Percentiles rank a stretch among this genome's conserved stretches.
These are phyloP conservation scores for Scaeva pyrastri DNA, from an alignment of 2,888 invertebrate genomes.

Conservation along the genomic window DNA sequence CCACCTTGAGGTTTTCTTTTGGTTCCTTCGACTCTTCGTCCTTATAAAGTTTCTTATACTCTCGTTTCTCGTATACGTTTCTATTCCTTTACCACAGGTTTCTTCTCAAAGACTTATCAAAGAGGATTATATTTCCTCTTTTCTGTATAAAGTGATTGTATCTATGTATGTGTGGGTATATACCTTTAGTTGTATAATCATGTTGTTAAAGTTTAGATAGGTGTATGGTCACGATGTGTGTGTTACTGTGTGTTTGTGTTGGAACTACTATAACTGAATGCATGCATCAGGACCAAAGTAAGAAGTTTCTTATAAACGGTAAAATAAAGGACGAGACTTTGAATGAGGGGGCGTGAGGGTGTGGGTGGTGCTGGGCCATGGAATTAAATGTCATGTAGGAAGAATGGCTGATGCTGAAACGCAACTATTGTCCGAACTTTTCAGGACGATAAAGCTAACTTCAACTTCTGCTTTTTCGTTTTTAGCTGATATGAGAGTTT, in stretches of 20 bases:
- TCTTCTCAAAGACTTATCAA: conserved; percentile 71
- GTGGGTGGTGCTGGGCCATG: not conserved
- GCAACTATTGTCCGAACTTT: conserved; percentile 75
- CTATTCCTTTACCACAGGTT: conserved; percentile 45
- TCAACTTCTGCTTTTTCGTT: conserved; percentile 48
- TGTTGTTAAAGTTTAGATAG: not conserved
- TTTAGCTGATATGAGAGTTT: conserved; percentile 71
- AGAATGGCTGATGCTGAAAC: conserved; percentile 69
- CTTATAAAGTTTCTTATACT: not conserved
- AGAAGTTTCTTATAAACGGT: conserved; percentile 34
- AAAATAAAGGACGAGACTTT: not conserved
- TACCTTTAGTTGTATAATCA: conserved; percentile 48
- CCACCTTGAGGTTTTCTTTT: conserved; percentile 70
- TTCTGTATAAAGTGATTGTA: not conserved
- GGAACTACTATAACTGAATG: conserved; percentile 10
- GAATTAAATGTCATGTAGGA: conserved; percentile 69
- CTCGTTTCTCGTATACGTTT: too few relatives aligned
- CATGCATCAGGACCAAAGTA: conserved; percentile 26
- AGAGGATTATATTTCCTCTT: conserved; percentile 58
- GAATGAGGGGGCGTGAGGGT: too few relatives aligned
- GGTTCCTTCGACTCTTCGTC: conserved; percentile 49
- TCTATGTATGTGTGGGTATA: too few relatives aligned
- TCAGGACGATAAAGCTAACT: conserved; percentile 71
- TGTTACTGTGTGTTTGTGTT: conserved; percentile 6
- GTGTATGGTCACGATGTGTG: not conserved